These are phyloP conservation scores for Loxodonta africana DNA, from an alignment of 2,113 vertebrate species.

Conservation along the genomic window DNA sequence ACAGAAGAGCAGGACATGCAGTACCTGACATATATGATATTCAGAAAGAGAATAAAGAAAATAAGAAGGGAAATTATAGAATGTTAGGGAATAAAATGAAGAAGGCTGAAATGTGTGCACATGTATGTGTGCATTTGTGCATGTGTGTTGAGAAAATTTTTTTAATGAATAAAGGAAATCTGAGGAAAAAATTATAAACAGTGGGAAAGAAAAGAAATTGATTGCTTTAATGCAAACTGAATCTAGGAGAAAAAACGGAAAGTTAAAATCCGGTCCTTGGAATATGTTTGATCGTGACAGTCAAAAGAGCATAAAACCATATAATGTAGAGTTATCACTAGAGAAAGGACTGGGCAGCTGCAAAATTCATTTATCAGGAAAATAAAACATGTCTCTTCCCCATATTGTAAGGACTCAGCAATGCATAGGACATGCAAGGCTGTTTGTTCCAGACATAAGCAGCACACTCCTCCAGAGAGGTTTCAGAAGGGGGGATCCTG, in stretches of 20 bases:
- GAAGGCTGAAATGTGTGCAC: background rate
- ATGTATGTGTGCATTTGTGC: too few relatives aligned
- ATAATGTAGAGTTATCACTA: background rate
- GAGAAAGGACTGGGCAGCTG: background rate
- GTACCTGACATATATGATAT: background rate
- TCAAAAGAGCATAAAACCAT: background rate
- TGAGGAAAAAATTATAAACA: background rate
- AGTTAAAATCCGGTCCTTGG: background rate
- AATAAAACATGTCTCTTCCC: background rate
- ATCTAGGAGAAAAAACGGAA: background rate
- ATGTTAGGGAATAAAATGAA: background rate
- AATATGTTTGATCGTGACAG: background rate
- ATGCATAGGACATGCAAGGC: too few relatives aligned
- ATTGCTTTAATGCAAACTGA: background rate
- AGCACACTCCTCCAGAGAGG: background rate
- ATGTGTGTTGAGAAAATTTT: background rate
- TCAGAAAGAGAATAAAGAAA: background rate
- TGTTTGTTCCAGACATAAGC: background rate
- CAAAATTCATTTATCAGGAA: background rate
- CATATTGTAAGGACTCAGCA: background rate
- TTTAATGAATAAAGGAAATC: background rate
- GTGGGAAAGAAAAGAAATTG: background rate
- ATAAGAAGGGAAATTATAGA: background rate
- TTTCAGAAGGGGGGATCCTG: background rate
- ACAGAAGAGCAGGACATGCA: background rate